Evolutionary conservation across 2,113 vertebrate species (phyloP).

Genomic region (Siphamia tubifer): DNA sequence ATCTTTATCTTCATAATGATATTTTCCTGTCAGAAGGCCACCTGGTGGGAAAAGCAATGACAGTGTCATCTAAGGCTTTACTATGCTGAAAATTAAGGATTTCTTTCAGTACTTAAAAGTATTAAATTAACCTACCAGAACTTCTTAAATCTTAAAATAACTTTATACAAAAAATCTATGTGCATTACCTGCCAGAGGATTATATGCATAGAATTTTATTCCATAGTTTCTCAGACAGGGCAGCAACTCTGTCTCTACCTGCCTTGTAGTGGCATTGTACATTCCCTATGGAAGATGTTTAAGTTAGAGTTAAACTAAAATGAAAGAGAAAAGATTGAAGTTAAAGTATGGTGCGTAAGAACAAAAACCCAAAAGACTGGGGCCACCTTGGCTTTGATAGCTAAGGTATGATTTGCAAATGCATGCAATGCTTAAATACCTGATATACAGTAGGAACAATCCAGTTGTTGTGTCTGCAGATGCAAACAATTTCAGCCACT

Average conservation of each 20-base stretch:
- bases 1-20: slow-evolving; percentile 90
- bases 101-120: too few relatives aligned
- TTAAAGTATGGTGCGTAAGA: background rate
- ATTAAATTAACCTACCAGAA: too few relatives aligned
- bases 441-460: slow-evolving; percentile 91
- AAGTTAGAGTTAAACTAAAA: background rate
- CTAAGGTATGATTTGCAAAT: too few relatives aligned
- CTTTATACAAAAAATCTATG: background rate
- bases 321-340: background rate
- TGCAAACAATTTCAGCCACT: slow-evolving; percentile 88
- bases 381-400: too few relatives aligned
- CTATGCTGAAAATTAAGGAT: too few relatives aligned
- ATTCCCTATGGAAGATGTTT: slow-evolving; percentile 83
- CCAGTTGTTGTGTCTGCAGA: slow-evolving; percentile 91
- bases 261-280: slow-evolving; percentile 94
- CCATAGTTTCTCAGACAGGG: slow-evolving; percentile 87
- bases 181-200: slow-evolving; percentile 88
- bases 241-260: slow-evolving; percentile 89
- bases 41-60: slow-evolving; percentile 81
- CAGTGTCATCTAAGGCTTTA: too few relatives aligned
- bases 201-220: slow-evolving; percentile 93
- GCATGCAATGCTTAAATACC: slow-evolving; percentile 80
- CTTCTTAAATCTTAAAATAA: too few relatives aligned
- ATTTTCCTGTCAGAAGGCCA: slow-evolving; percentile 91
- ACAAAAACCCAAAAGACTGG: too few relatives aligned